A percentile compares a stretch with the other conserved stretches of the same genome.
These are phyloP conservation scores for Drosophila pegasa DNA, from an alignment of 2,888 invertebrate genomes.

Conservation along the genomic window DNA sequence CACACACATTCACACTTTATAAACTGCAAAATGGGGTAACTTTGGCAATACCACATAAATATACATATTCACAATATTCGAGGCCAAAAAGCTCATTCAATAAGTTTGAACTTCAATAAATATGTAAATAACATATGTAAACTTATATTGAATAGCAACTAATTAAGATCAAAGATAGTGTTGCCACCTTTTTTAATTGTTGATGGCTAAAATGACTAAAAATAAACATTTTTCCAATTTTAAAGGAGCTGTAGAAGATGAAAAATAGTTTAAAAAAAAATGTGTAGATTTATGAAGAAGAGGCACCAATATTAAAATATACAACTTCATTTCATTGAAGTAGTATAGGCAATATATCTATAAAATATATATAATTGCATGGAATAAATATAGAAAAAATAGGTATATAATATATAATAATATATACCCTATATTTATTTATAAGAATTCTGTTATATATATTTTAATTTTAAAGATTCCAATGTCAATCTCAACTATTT, in stretches of 20 bases:
- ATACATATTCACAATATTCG: background rate
- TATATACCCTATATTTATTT: no score
- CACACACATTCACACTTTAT: background rate
- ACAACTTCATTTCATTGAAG: no score
- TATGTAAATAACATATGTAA: background rate
- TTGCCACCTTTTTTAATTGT: background rate
- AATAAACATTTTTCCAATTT: background rate
- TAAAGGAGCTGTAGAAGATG: background rate
- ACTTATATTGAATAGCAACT: background rate
- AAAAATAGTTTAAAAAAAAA: background rate
- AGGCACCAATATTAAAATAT: no score
- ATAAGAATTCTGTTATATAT: no score
- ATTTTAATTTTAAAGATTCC: background rate
- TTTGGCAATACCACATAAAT: background rate
- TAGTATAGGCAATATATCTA: no score
- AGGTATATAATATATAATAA: no score
- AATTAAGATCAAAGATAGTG: conserved; percentile 1
- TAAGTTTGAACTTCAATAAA: background rate
- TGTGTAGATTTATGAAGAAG: no score
- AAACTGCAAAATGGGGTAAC: background rate
- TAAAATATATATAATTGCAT: no score
- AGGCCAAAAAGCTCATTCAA: background rate
- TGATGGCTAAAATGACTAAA: background rate
- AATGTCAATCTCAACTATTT: no score
- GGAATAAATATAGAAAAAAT: no score